Percentiles rank a stretch among this genome's conserved stretches.
Conservation (phyloP, 2,113 vertebrate genomes). For the Oophaga pumilio region DNA sequence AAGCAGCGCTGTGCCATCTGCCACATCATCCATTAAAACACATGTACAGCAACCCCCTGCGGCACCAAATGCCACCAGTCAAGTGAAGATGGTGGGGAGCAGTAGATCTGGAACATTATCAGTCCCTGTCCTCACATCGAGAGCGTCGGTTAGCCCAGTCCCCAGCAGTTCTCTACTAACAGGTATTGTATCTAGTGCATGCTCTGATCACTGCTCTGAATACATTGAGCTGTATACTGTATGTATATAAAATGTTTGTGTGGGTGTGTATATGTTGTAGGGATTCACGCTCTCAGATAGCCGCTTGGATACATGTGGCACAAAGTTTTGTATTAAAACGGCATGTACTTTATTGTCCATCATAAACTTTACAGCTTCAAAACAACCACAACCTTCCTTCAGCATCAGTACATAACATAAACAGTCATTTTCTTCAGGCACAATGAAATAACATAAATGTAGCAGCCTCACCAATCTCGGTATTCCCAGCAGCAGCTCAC, state of each 20-base stretch:
- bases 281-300: too few relatives aligned
- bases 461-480: too few relatives aligned
- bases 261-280: too few relatives aligned
- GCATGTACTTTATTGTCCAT: too few relatives aligned
- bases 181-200: constrained; percentile 69
- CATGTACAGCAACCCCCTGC: constrained; percentile 70
- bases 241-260: neutral
- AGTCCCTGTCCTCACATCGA: constrained; percentile 77
- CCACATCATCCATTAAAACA: constrained; percentile 59
- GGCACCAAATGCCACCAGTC: constrained; percentile 65
- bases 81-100: constrained; percentile 61
- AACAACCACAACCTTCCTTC: too few relatives aligned
- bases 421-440: too few relatives aligned
- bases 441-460: too few relatives aligned
- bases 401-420: too few relatives aligned
- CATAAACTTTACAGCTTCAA: too few relatives aligned
- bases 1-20: neutral
- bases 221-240: neutral
- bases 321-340: too few relatives aligned
- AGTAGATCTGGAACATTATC: constrained; percentile 68
- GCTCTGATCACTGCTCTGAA: neutral
- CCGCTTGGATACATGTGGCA: too few relatives aligned
- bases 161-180: constrained; percentile 85
- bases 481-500: too few relatives aligned
- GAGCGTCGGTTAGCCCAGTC: constrained; percentile 69